Conservation (phyloP, 2,797 vertebrate species). For the Pseudopleuronectes americanus region DNA sequence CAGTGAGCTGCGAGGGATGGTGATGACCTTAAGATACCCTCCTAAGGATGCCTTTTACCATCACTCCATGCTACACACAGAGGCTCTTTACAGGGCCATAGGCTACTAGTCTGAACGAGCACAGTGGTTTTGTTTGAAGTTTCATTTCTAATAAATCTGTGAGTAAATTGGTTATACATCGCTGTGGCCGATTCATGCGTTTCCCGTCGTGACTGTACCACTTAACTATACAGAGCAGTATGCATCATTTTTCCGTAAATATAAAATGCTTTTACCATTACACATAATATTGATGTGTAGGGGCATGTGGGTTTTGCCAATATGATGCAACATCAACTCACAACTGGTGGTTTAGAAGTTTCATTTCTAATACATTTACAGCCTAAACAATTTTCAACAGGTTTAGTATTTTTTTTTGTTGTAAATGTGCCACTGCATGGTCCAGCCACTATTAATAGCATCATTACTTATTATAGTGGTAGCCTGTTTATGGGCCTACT, state of each 20-base stretch:
- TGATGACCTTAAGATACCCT: conserved; percentile 85
- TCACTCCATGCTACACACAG: conserved; percentile 60
- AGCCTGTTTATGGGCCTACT: background rate
- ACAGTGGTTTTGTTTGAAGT: conserved; percentile 11
- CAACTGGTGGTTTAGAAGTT: no score
- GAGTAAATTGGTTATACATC: conserved; percentile 31
- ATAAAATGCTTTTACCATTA: conserved; percentile 1
- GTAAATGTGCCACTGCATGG: background rate
- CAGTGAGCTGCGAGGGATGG: conserved; percentile 79
- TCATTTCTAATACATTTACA: no score
- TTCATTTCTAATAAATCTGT: conserved; percentile 57
- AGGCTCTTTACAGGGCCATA: conserved; percentile 55
- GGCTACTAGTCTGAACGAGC: conserved; percentile 46
- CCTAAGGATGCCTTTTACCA: conserved; percentile 77
- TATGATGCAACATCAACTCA: no score
- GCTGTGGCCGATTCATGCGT: conserved; percentile 16
- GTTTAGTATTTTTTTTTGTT: background rate
- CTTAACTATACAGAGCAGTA: conserved; percentile 3
- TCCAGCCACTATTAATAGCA: background rate
- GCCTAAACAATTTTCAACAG: background rate
- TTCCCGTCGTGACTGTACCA: conserved; percentile 13
- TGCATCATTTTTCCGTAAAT: conserved; percentile 15
- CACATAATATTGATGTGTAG: background rate
- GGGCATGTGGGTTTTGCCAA: background rate
- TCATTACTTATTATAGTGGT: background rate